phyloP scores from a whole-genome alignment of 2,888 invertebrate species.

The Tenthredo scrophulariae region DNA sequence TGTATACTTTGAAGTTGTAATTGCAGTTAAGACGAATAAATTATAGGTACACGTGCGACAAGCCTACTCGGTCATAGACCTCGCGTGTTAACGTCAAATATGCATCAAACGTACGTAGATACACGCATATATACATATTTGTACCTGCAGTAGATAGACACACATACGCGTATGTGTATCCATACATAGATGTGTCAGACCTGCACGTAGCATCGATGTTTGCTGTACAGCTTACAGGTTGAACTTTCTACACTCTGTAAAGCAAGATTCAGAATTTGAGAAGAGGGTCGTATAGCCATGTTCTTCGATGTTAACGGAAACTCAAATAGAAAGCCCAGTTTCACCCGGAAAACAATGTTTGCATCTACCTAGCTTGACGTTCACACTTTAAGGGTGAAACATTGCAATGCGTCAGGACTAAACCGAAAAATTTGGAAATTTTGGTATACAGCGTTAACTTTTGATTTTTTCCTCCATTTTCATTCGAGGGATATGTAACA shows the following conservation, averaged over 20 bases:
- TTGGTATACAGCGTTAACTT: neutral
- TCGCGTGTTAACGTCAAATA: constrained; percentile 69
- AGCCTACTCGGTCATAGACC: constrained; percentile 67
- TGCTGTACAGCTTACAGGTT: neutral
- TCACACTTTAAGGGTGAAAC: neutral
- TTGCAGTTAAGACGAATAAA: constrained; percentile 69
- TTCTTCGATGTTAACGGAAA: constrained; percentile 24
- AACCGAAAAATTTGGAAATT: neutral
- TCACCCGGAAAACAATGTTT: constrained; percentile 18
- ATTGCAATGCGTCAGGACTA: neutral
- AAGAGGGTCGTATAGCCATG: neutral
- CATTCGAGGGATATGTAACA: neutral
- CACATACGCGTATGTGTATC: neutral
- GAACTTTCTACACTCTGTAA: neutral
- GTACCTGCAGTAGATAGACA: neutral
- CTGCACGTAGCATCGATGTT: constrained; percentile 5
- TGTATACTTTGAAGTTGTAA: constrained; percentile 59
- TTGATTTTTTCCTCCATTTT: neutral
- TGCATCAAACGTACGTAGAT: constrained; percentile 59
- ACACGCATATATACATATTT: neutral
- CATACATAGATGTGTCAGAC: neutral
- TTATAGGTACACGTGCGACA: constrained; percentile 67
- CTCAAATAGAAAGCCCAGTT: constrained; percentile 34
- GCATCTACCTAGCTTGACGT: neutral
- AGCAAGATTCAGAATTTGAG: constrained; percentile 14